phyloP scores from a whole-genome alignment of 2,888 invertebrate species.

The Encarsia formosa region DNA sequence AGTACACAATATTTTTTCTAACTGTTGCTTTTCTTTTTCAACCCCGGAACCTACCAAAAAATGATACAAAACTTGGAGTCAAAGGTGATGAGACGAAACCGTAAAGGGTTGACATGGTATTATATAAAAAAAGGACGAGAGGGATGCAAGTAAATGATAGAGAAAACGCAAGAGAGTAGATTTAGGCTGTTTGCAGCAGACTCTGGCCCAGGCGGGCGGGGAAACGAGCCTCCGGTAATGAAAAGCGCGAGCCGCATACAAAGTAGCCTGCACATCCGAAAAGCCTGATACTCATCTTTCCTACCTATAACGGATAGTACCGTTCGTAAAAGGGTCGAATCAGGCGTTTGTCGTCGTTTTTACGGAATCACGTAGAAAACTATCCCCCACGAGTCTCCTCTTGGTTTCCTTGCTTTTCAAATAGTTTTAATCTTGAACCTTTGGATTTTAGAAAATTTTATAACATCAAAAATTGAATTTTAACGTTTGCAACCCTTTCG shows the following conservation, averaged over 20 bases:
- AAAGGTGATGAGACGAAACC: constrained; percentile 8
- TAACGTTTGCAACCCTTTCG: too few species aligned
- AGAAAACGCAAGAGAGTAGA: constrained; percentile 41
- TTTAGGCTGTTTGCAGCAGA: constrained; percentile 51
- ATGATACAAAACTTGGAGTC: too few species aligned
- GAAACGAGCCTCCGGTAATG: constrained; percentile 57
- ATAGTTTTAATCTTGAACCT: too few species aligned
- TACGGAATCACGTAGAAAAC: constrained; percentile 35
- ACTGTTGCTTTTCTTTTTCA: too few species aligned
- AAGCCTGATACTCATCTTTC: constrained; percentile 5
- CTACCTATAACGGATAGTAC: constrained; percentile 38
- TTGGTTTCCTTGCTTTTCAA: too few species aligned
- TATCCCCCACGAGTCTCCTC: too few species aligned
- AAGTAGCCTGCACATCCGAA: constrained; percentile 51
- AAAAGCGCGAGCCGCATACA: constrained; percentile 61
- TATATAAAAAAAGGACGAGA: constrained; percentile 25
- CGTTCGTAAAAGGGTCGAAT: constrained; percentile 32
- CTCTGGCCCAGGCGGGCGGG: constrained; percentile 49
- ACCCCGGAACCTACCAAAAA: too few species aligned
- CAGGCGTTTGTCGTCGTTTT: constrained; percentile 21
- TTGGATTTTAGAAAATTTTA: too few species aligned
- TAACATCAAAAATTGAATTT: too few species aligned
- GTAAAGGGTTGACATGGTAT: constrained; percentile 5
- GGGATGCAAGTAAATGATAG: constrained; percentile 34
- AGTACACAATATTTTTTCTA: too few species aligned